Base-by-base conservation (phyloP, 2,113 vertebrate species). In the Poecile atricapillus region DNA sequence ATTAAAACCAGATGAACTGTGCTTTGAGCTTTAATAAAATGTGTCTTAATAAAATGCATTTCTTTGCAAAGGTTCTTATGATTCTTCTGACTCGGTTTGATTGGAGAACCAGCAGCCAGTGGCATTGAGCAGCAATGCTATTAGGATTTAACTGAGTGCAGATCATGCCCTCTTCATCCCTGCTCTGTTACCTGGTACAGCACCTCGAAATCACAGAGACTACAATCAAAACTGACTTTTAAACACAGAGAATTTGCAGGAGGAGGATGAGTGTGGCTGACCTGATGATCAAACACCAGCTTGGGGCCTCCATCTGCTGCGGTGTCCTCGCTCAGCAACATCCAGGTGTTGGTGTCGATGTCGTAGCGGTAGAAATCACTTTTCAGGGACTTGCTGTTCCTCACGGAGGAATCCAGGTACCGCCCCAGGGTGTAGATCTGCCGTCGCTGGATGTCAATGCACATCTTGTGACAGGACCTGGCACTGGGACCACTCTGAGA, bases 391-490 rank as follows among this genome's bases (percentile, higher is more conserved):
- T 99, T 99, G 98, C 99, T 99, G 98, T 99, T 99, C 96, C 99
- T 98, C 96, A 99, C 99, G 1, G 99, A 99, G 94, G 99, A 99
- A 98, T 99, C 99, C 95, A 99, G 97, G 77, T 99, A 99, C 33
- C 99, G 98, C 13, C 99, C 99, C 91, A 99, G 97, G 1, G 99
- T 99, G 97, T 99, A 99, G 96, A 99, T 99, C 95, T 99, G 99
- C 50, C 99, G 98, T 25, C 99, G 96, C 10, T 99, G 99, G 31
- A 99, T 99, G 97, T 99, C 99, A 43, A 99, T 99, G 97, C 99
- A 99, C 99, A 99, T 99, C 97, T 99, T 99, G 97, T 99, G 99
- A 94, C 99, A 99, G 6, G 99, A 99, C 28, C 99, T 98, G 49
- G 99, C 99, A n/a, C 99, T 99, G 4, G 99, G 99, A 12, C 99